Conservation (phyloP, 2,888 invertebrate species). For the Ecliptopera silaceata region DNA sequence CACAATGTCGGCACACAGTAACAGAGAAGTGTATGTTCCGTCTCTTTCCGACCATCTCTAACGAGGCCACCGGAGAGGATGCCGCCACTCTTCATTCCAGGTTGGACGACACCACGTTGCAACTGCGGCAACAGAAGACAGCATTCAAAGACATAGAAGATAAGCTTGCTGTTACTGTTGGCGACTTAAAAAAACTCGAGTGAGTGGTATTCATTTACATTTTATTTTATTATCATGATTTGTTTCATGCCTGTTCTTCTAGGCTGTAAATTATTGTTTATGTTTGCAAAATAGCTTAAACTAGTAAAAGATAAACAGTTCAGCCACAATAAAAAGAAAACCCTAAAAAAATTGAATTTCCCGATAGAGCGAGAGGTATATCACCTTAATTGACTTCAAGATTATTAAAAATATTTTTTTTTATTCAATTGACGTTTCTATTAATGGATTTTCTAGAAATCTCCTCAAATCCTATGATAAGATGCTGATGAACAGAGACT, state of each 20-base stretch:
- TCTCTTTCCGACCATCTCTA: conserved; percentile 86
- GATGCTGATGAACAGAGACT: conserved; percentile 67
- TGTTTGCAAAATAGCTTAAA: too few relatives aligned
- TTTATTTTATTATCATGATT: too few relatives aligned
- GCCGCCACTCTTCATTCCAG: conserved; percentile 84
- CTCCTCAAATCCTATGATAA: conserved; percentile 67
- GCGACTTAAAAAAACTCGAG: conserved; percentile 58
- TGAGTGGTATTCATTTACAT: conserved; percentile 43
- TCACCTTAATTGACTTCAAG: too few relatives aligned
- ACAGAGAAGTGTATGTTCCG: conserved; percentile 84
- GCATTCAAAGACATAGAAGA: conserved; percentile 58
- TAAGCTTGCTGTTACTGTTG: conserved; percentile 38
- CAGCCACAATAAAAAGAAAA: too few relatives aligned
- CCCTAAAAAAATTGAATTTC: too few relatives aligned
- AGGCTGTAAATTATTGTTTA: too few relatives aligned
- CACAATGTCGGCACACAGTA: conserved; percentile 88
- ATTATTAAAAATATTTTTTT: too few relatives aligned
- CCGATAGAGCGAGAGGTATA: too few relatives aligned
- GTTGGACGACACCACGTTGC: conserved; percentile 84
- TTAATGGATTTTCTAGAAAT: conserved; percentile 50
- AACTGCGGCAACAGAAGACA: conserved; percentile 74
- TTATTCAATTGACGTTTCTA: not conserved
- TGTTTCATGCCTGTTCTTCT: too few relatives aligned
- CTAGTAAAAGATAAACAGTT: too few relatives aligned
- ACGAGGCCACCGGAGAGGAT: conserved; percentile 82